Evolutionary conservation across 2,113 vertebrate genomes (phyloP).

Genomic region (Castor canadensis): DNA sequence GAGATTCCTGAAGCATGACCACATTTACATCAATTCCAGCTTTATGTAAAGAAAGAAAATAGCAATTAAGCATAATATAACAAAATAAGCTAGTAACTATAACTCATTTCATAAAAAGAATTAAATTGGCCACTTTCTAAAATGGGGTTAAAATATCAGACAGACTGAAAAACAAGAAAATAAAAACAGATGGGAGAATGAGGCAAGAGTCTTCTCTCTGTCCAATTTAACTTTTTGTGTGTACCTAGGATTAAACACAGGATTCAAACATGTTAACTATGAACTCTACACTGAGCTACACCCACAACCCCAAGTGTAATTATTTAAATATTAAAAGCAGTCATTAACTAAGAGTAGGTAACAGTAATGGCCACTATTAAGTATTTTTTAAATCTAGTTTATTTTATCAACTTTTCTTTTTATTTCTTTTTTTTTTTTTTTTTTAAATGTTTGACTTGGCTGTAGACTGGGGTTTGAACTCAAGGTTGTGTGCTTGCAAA

Average conservation of each 20-base stretch:
- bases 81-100: slow-evolving; percentile 28
- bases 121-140: slow-evolving; percentile 23
- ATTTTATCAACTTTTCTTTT: no score
- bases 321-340: slow-evolving; percentile 26
- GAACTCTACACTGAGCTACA: neutral
- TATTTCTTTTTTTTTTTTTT: no score
- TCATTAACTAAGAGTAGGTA: slow-evolving; percentile 1
- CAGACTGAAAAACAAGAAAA: neutral
- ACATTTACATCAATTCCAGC: slow-evolving; percentile 43
- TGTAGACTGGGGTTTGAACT: no score
- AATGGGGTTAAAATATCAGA: slow-evolving; percentile 42
- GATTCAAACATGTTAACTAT: neutral
- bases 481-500: no score
- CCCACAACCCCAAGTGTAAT: neutral
- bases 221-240: neutral
- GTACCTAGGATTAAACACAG: neutral
- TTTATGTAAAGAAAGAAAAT: slow-evolving; percentile 54
- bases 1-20: slow-evolving; percentile 83
- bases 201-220: slow-evolving; percentile 2
- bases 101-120: slow-evolving; percentile 52
- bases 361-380: slow-evolving; percentile 23
- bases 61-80: slow-evolving; percentile 47
- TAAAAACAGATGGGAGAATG: neutral
- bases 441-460: no score
- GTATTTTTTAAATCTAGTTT: neutral